A percentile compares a stretch with the other conserved stretches of the same genome.
Conservation (phyloP, 1,140 invertebrate genomes). For the Drosophila quadrilineata region DNA sequence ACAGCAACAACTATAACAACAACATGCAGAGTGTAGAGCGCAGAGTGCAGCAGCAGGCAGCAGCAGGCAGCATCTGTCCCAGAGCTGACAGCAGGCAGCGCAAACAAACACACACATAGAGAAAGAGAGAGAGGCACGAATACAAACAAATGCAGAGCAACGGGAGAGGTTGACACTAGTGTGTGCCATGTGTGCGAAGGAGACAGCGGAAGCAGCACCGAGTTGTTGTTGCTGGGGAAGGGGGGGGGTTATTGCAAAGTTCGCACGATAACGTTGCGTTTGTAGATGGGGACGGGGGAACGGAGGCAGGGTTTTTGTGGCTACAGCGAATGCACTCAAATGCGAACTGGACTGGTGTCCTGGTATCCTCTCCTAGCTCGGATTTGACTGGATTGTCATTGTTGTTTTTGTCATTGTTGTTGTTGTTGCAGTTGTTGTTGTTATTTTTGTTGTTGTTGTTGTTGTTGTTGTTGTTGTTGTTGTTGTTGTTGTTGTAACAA, state of each 20-base stretch:
- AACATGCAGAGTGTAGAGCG: neutral
- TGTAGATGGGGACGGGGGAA: neutral
- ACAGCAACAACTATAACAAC: conserved; percentile 34
- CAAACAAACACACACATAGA: conserved; percentile 40
- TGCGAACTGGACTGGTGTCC: conserved; percentile 10
- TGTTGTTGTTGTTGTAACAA: conserved; percentile 10
- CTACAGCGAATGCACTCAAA: conserved; percentile 46
- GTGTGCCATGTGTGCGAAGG: neutral
- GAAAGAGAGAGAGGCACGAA: too few relatives aligned
- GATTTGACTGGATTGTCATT: too few relatives aligned
- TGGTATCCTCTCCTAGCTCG: neutral
- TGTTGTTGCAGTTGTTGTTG: too few relatives aligned
- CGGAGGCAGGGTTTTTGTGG: conserved; percentile 35
- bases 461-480: too few relatives aligned
- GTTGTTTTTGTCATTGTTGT: conserved; percentile 22
- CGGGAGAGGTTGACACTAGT: neutral
- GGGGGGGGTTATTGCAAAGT: too few relatives aligned
- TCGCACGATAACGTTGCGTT: too few relatives aligned
- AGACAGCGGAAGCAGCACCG: neutral
- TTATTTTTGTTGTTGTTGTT: too few relatives aligned
- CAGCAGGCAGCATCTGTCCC: conserved; percentile 39
- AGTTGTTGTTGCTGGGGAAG: neutral
- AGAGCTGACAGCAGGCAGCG: conserved; percentile 42
- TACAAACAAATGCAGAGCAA: conserved; percentile 11
- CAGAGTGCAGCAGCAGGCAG: conserved; percentile 28